phyloP scores from a whole-genome alignment of 2,797 vertebrate species.

The Hoplostethus mediterraneus region DNA sequence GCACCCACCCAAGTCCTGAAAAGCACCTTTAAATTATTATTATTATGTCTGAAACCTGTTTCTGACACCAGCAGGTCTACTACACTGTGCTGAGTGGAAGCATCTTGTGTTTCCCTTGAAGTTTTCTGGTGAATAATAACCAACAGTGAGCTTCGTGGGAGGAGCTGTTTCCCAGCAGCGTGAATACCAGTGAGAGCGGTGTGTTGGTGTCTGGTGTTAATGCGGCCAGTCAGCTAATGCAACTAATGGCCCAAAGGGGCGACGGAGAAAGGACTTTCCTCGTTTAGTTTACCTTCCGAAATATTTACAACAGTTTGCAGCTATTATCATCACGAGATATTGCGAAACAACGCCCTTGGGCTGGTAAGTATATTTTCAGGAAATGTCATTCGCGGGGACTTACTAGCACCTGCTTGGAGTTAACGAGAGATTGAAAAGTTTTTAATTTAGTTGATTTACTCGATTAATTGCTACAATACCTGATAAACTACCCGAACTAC shows the following conservation, averaged over 20 bases:
- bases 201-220: slow-evolving; percentile 24
- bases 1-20: too few species aligned
- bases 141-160: slow-evolving; percentile 29
- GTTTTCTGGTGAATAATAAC: background rate
- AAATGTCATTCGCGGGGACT: slow-evolving; percentile 62
- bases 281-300: background rate
- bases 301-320: background rate
- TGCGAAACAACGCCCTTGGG: slow-evolving; percentile 55
- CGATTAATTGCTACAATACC: background rate
- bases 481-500: too few species aligned
- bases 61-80: too few species aligned
- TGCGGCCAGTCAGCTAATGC: slow-evolving; percentile 34
- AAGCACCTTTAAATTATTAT: too few species aligned
- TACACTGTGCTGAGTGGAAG: too few species aligned
- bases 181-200: slow-evolving; percentile 44
- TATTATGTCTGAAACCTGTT: too few species aligned
- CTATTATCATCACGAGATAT: background rate
- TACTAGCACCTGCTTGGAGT: slow-evolving; percentile 57
- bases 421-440: slow-evolving; percentile 5
- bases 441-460: background rate
- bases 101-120: slow-evolving; percentile 2
- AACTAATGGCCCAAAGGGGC: slow-evolving; percentile 48
- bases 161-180: slow-evolving; percentile 58
- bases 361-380: slow-evolving; percentile 79
- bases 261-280: slow-evolving; percentile 40